Evolutionary conservation across 2,797 vertebrate species (phyloP), one percentile per base, ranked within the genome.

Genomic region (Neoniphon sammara): DNA sequence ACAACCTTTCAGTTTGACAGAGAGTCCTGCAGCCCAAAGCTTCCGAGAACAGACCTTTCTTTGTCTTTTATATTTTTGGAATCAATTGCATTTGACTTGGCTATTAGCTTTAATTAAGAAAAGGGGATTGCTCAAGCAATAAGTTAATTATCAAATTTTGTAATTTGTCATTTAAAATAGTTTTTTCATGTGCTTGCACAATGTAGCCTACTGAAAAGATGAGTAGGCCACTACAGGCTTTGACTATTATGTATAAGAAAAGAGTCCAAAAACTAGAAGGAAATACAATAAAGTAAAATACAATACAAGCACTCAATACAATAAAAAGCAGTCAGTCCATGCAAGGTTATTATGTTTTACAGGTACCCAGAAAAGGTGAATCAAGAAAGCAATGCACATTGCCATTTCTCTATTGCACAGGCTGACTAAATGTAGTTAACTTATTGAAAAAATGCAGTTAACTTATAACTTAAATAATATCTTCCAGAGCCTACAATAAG

Each of bases 1-100:
- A 73, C 71, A 81, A 91, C 83, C 91, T 87, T 92, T 94, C 93
- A 94, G 81, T 92, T 86, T 94, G 92, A 94, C 76, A 82, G 85
- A 94, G 90, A 76, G 81, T 58, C 66, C 54, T 42, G 49, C 31
- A 17, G 63, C 53, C 31, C 47, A 54, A 53, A 75, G 56, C 58
- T 62, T 76, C 27, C 18, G 55, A 9, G 0, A 72, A 12, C 2
- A 58, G 23, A n/a, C 59, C 42, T 52, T 4, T 66, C 70, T 27
- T 55, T 4, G 14, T 50, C 27, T 62, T 21, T 23, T 15, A 20
- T 61, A 20, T 11, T 20, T 66, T 46, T 66, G 1, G 2, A 57
- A 54, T 59, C 49, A 54, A 5, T 15, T 34, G 49, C 1, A 18
- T 1, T 62, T 50, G 2, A 10, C 18, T 46, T 25, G 25, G 20